A percentile compares a stretch with the other conserved stretches of the same genome.
Evolutionary conservation across 2,888 invertebrate genomes (phyloP).

Genomic region (Acanthopleura granulata): DNA sequence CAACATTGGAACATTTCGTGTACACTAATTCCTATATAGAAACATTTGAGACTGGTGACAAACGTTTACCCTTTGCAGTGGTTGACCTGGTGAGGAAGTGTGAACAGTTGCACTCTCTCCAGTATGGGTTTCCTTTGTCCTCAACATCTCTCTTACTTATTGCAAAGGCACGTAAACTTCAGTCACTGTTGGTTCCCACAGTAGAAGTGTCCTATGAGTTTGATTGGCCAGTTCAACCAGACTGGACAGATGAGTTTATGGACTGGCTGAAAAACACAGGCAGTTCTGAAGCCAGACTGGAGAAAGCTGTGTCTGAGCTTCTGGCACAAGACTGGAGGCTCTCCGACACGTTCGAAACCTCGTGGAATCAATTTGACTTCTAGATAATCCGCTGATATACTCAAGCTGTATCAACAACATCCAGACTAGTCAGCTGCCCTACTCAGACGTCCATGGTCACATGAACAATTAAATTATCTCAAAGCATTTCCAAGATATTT

Average conservation of each 20-base stretch:
- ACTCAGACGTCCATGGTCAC: too few species aligned
- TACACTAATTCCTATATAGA: conserved; percentile 47
- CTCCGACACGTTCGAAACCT: not conserved
- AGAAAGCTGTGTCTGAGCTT: conserved; percentile 37
- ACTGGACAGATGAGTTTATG: conserved; percentile 34
- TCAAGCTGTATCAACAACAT: too few species aligned
- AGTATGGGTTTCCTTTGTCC: conserved; percentile 47
- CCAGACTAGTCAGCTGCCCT: too few species aligned
- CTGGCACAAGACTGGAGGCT: conserved; percentile 40
- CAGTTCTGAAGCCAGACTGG: conserved; percentile 31
- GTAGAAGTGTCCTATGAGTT: conserved; percentile 46
- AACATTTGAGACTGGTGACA: conserved; percentile 44
- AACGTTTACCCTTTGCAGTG: conserved; percentile 39
- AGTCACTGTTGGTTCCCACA: conserved; percentile 36
- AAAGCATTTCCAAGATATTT: too few species aligned
- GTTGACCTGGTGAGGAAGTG: conserved; percentile 40
- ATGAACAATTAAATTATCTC: too few species aligned
- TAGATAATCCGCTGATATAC: too few species aligned
- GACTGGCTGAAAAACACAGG: conserved; percentile 36
- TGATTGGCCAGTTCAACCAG: conserved; percentile 39
- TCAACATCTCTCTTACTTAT: conserved; percentile 42
- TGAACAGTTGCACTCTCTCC: conserved; percentile 34
- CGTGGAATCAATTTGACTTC: too few species aligned
- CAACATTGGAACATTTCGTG: conserved; percentile 40
- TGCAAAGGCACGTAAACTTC: conserved; percentile 39